These are phyloP conservation scores for Drosophila fulvimacula DNA, from an alignment of 2,888 invertebrate species.

Conservation along the genomic window DNA sequence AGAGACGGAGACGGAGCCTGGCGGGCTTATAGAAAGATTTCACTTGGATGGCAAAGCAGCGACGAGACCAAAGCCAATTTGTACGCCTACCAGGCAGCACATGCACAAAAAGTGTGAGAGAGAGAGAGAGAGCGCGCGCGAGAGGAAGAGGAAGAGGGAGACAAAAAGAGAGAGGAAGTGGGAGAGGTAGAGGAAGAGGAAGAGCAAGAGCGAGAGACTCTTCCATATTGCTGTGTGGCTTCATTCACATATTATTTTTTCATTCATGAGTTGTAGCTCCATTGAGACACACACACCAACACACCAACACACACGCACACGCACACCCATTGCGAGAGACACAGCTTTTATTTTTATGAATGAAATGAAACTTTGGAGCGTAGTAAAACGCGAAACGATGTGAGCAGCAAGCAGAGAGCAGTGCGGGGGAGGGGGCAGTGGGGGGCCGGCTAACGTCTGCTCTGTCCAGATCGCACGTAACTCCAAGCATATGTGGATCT, in stretches of 20 bases:
- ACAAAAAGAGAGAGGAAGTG: neutral
- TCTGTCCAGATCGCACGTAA: conserved; percentile 62
- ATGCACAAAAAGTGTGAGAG: neutral
- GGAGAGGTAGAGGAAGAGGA: neutral
- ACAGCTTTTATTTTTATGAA: conserved; percentile 75
- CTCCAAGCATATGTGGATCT: conserved; percentile 45
- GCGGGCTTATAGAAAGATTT: conserved; percentile 40
- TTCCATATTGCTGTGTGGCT: conserved; percentile 42
- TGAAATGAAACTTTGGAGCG: conserved; percentile 78
- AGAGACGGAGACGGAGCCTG: neutral
- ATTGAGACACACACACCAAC: conserved; percentile 33
- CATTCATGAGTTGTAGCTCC: conserved; percentile 16
- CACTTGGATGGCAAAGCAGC: conserved; percentile 40
- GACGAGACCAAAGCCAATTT: conserved; percentile 68
- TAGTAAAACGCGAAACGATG: conserved; percentile 67
- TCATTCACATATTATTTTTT: conserved; percentile 48
- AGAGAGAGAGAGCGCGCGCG: neutral
- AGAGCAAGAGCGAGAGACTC: conserved; percentile 16
- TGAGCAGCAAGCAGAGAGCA: conserved; percentile 1
- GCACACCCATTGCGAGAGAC: conserved; percentile 30
- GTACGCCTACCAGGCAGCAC: conserved; percentile 63
- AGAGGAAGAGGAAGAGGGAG: neutral
- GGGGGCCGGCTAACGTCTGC: conserved; percentile 1
- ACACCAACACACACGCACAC: conserved; percentile 13
- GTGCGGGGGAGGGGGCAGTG: neutral